Evolutionary conservation across 2,888 invertebrate species (phyloP).

Genomic region (Sminthurinus aureus): DNA sequence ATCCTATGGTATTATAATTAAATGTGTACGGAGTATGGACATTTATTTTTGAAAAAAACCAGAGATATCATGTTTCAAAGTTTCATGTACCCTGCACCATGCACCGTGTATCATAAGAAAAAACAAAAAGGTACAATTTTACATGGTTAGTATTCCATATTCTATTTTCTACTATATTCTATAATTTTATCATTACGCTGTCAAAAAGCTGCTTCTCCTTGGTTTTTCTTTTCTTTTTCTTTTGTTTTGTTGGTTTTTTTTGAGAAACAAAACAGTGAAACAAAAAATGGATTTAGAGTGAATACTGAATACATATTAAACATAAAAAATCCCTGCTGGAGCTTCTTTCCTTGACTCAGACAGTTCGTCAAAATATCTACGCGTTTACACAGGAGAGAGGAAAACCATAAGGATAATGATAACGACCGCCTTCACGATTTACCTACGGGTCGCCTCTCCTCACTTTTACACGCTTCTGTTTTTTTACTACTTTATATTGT

Average conservation of each 20-base stretch:
- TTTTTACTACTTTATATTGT: no score
- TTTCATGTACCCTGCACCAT: neutral
- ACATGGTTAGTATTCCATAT: neutral
- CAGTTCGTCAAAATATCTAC: no score
- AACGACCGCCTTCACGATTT: neutral
- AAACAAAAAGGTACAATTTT: no score
- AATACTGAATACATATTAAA: no score
- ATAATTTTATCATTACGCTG: slow-evolving; percentile 22
- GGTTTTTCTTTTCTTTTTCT: no score
- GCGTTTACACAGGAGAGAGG: neutral
- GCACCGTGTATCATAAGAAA: neutral
- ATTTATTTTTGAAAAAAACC: neutral
- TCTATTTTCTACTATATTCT: slow-evolving; percentile 3
- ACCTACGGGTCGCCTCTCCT: neutral
- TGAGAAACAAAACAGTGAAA: neutral
- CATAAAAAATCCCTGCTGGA: slow-evolving; percentile 17
- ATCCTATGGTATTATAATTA: slow-evolving; percentile 14
- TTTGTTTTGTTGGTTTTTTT: no score
- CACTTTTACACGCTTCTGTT: no score
- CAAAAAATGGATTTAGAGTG: no score
- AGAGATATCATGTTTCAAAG: no score
- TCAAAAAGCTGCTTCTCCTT: no score
- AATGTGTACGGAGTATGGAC: neutral
- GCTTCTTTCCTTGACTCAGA: neutral
- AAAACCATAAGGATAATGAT: neutral